Evolutionary conservation across 2,113 vertebrate genomes (phyloP).

Genomic region (Vulpes ferrilata): DNA sequence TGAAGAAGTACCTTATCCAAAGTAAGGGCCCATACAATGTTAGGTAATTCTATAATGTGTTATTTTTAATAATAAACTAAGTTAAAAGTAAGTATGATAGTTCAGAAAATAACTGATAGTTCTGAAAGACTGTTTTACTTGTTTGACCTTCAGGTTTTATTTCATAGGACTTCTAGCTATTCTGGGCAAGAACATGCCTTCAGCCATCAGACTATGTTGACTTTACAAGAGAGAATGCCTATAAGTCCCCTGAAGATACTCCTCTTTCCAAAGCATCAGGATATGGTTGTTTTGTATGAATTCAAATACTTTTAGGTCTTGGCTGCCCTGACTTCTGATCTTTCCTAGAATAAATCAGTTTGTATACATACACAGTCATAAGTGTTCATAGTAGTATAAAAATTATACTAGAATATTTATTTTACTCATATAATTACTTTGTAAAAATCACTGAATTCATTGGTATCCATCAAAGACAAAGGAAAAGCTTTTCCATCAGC

Average conservation of each 20-base stretch:
- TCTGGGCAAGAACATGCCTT: background rate
- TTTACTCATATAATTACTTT: conserved; percentile 10
- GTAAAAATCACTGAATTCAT: conserved; percentile 38
- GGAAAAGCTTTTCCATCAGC: background rate
- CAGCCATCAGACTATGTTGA: background rate
- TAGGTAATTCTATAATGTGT: background rate
- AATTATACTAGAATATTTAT: background rate
- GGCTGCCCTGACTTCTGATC: background rate
- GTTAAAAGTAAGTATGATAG: background rate
- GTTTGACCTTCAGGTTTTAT: background rate
- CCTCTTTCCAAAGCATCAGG: background rate
- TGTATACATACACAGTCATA: background rate
- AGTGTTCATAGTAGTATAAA: background rate
- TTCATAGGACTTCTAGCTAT: background rate
- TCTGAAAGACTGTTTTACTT: background rate
- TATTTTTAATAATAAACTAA: background rate
- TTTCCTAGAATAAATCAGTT: conserved; percentile 18
- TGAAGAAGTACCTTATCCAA: background rate
- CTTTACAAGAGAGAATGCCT: background rate
- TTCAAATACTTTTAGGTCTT: background rate
- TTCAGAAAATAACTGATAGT: background rate
- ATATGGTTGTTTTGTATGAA: background rate
- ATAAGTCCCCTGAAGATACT: background rate
- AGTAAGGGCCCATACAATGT: background rate
- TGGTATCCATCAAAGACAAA: background rate